These are phyloP conservation scores for Volucella bombylans DNA, from an alignment of 2,888 invertebrate genomes.

Conservation along the genomic window DNA sequence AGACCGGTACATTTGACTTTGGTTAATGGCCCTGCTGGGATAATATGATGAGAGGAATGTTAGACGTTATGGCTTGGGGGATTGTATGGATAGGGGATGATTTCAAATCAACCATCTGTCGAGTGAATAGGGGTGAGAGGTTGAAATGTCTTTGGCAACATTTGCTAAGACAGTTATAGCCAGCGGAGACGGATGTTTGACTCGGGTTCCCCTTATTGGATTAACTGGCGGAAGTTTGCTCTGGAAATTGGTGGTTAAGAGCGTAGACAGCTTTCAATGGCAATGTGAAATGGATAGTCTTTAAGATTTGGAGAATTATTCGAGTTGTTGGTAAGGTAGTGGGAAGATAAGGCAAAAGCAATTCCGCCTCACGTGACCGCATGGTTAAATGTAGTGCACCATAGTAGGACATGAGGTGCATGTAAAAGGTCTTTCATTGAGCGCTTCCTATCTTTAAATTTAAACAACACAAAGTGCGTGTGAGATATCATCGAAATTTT, in stretches of 20 bases:
- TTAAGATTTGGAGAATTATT: constrained; percentile 17
- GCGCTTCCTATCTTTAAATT: too few species aligned
- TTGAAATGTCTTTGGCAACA: constrained; percentile 64
- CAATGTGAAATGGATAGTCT: background rate
- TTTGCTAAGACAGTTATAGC: constrained; percentile 59
- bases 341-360: background rate
- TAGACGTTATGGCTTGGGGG: constrained; percentile 26
- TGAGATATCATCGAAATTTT: too few species aligned
- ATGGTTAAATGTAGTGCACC: too few species aligned
- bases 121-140: background rate
- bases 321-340: background rate
- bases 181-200: constrained; percentile 58
- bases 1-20: constrained; percentile 53
- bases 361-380: too few species aligned
- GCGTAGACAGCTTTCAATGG: constrained; percentile 22
- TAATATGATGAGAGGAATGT: constrained; percentile 57
- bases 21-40: constrained; percentile 66
- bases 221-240: constrained; percentile 49
- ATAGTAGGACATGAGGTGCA: too few species aligned
- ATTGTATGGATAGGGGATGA: constrained; percentile 19
- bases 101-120: constrained; percentile 48
- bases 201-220: constrained; percentile 61
- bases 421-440: too few species aligned
- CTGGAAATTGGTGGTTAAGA: constrained; percentile 54
- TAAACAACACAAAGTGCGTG: too few species aligned